Conservation (phyloP, 2,888 invertebrate species). For the Heteropelma amictum region DNA sequence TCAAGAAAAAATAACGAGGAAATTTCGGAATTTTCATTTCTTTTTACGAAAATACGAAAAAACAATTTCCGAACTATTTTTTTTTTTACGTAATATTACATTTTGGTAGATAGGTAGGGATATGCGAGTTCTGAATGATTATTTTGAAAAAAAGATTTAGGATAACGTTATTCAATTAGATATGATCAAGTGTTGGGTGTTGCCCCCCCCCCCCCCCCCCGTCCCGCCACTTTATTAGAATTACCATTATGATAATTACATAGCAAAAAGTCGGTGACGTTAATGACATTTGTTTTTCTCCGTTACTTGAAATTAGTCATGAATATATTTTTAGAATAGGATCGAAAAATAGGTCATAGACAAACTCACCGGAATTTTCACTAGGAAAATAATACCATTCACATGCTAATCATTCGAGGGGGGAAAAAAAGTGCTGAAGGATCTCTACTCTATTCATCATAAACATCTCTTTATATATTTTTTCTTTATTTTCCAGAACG, state of each 20-base stretch:
- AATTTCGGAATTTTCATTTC: neutral
- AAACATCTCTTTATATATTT: constrained; percentile 75
- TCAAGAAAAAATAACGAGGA: neutral
- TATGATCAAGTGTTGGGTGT: constrained; percentile 50
- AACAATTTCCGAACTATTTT: constrained; percentile 8
- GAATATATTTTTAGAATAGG: constrained; percentile 48
- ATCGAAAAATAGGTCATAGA: constrained; percentile 52
- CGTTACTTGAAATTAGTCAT: constrained; percentile 27
- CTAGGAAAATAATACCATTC: too few relatives aligned
- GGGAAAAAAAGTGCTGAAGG: constrained; percentile 56
- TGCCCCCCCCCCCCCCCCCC: neutral
- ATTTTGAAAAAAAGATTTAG: constrained; percentile 35
- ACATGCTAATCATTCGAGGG: too few relatives aligned
- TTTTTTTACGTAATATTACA: constrained; percentile 18
- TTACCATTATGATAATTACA: constrained; percentile 27
- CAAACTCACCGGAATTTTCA: constrained; percentile 26
- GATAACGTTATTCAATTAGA: constrained; percentile 30
- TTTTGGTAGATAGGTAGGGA: constrained; percentile 56
- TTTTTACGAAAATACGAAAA: constrained; percentile 10
- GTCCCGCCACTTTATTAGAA: constrained; percentile 46
- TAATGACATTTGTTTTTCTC: constrained; percentile 2
- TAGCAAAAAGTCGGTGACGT: constrained; percentile 14
- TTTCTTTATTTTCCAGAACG: constrained; percentile 77
- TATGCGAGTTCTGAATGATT: constrained; percentile 65
- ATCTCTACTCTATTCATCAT: constrained; percentile 67